Percentiles rank a stretch among this genome's conserved stretches.
Evolutionary conservation across 1,140 invertebrate species (phyloP).

Genomic region (Medauroidea extradentata): DNA sequence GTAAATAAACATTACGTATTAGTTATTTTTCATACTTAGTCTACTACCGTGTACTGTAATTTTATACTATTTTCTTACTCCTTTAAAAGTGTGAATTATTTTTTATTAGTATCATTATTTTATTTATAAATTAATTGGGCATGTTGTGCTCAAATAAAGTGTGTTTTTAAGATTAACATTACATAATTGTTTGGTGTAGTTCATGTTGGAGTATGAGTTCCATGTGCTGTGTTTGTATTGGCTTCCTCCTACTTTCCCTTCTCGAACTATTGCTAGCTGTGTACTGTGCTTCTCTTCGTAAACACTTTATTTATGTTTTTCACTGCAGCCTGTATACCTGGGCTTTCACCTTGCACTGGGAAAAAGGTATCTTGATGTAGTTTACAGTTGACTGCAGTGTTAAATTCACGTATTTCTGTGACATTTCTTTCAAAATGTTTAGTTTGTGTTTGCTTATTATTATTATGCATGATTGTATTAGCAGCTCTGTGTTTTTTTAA

Average conservation of each 20-base stretch:
- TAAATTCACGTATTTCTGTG: no score
- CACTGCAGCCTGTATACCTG: conserved; percentile 16
- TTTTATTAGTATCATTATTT: not conserved
- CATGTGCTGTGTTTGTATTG: not conserved
- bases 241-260: not conserved
- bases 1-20: not conserved
- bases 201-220: not conserved
- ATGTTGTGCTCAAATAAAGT: not conserved
- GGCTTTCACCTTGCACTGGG: conserved; percentile 8
- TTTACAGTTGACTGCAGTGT: no score
- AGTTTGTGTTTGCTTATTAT: not conserved
- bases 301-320: not conserved
- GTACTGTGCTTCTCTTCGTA: not conserved
- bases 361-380: conserved; percentile 5
- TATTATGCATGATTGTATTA: not conserved
- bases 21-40: not conserved
- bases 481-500: no score
- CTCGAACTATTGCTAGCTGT: not conserved
- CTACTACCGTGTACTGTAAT: not conserved
- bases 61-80: not conserved
- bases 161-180: not conserved
- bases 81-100: not conserved
- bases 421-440: no score
- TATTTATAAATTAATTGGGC: not conserved
- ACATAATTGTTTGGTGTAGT: not conserved